Evolutionary conservation across 2,113 vertebrate genomes (phyloP).

Genomic region (Chlamydotis undulata): DNA sequence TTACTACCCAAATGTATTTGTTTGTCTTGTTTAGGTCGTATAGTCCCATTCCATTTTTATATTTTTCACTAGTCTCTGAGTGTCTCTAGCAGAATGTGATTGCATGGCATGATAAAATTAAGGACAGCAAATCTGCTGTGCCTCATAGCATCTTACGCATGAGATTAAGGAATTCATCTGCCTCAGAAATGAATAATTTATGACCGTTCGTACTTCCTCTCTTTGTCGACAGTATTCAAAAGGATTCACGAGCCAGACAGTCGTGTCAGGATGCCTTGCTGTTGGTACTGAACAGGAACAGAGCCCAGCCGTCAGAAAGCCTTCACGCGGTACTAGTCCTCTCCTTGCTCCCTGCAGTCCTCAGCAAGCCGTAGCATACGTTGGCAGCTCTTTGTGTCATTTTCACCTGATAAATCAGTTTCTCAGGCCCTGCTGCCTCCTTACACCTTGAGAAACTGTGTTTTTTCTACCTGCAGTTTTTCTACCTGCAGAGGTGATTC

Average conservation of each 20-base stretch:
- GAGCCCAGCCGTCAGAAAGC: not conserved
- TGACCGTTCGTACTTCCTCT: not conserved
- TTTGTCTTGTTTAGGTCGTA: not conserved
- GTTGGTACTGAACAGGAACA: not conserved
- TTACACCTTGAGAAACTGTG: not conserved
- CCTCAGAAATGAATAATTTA: not conserved
- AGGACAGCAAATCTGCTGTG: not conserved
- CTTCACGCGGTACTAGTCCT: not conserved
- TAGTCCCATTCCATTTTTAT: not conserved
- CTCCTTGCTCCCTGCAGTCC: not conserved
- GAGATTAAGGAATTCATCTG: not conserved
- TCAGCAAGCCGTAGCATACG: not conserved
- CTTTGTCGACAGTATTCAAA: not conserved
- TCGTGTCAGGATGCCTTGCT: not conserved
- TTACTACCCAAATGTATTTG: not conserved
- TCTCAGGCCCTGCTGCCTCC: not conserved
- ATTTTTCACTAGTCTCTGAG: not conserved
- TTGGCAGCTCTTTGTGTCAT: not conserved
- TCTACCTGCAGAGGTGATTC: not conserved
- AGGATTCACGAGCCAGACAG: not conserved
- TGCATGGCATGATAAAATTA: not conserved
- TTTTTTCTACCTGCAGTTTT: not conserved
- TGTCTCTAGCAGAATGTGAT: not conserved
- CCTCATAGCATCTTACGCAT: not conserved
- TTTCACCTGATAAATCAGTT: not conserved